These are phyloP conservation scores for Gastrophysa polygoni DNA, from an alignment of 2,888 invertebrate genomes.

Conservation along the genomic window DNA sequence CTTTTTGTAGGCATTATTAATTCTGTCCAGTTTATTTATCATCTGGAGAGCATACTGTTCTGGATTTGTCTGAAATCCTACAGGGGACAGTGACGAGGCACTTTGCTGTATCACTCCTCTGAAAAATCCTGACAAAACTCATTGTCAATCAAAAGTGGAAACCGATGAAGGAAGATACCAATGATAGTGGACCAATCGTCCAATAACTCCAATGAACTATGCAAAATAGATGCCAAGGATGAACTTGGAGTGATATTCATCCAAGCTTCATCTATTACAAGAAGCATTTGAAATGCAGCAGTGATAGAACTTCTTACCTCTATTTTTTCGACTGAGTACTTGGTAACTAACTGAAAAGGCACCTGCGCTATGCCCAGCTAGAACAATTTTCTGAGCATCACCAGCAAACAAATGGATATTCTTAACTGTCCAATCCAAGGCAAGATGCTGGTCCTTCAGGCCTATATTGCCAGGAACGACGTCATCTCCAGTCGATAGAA, in stretches of 20 bases:
- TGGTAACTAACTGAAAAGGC: conserved; percentile 15
- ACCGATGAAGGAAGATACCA: too few relatives aligned
- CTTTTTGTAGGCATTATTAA: not conserved
- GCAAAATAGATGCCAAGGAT: too few relatives aligned
- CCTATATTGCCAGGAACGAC: conserved; percentile 22
- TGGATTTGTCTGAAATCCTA: conserved; percentile 1
- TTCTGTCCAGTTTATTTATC: not conserved
- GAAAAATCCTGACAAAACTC: not conserved
- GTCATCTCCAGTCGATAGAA: conserved; percentile 16
- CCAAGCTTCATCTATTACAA: too few relatives aligned
- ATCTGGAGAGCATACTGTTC: conserved; percentile 4
- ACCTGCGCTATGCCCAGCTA: conserved; percentile 23
- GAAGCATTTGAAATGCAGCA: too few relatives aligned
- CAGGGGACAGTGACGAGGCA: not conserved
- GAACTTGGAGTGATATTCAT: too few relatives aligned
- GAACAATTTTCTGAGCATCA: conserved; percentile 16
- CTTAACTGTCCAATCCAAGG: conserved; percentile 15
- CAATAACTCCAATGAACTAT: too few relatives aligned
- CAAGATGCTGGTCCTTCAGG: conserved; percentile 16
- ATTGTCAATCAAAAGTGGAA: too few relatives aligned
- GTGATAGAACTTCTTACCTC: too few relatives aligned
- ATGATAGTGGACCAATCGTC: too few relatives aligned
- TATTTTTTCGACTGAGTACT: conserved; percentile 9
- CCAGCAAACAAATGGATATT: conserved; percentile 23
- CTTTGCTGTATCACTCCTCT: conserved; percentile 11